Evolutionary conservation across 2,888 invertebrate genomes (phyloP), one percentile per base, ranked within the genome.

Genomic region (Nemotelus pantherinus): DNA sequence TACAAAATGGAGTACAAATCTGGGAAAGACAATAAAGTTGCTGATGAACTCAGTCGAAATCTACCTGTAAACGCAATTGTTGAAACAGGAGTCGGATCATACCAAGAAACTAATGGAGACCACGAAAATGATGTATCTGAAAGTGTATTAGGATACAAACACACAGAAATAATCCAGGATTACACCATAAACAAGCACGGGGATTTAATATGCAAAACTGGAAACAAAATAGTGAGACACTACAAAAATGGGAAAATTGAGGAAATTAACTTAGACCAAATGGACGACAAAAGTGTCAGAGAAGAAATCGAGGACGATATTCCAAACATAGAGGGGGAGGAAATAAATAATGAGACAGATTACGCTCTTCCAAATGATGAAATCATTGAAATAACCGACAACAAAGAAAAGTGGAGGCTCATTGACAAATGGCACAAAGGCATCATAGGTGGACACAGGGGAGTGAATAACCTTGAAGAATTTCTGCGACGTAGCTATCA

Each of bases 221-320:
- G 25, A 25, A 25, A 25, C 25, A 25, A 25, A 25, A 63, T 44
- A 43, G 63, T 10, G 41, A 58, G 58, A n/a, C 58, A 58, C 7
- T 58, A 5, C n/a, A 58, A 58, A 58, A 7, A 63, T 44, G 63
- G 63, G 4, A 63, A 5, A 1, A 5, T 44, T 3, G 63, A 63
- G 25, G 43, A 7, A 25, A 63, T 10, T 63, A 25, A 5, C 43
- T 6, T 58, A 5, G 58, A 10, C 25, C 10, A 58, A 58, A 10
- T 58, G 25, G n/a, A 58, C 7, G n/a, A 1, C 25, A 25, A 25
- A 25, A 25, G 25, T 25, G 1, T 5, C 10, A 58, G n/a, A 4
- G n/a, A 58, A 25, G 58, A 58, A 10, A 63, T 43, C 41, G 63
- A 63, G 41, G 44, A 63, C 63, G 63, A 63, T 63, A 5, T 6